Base-by-base conservation (phyloP, 2,888 invertebrate species). In the Acanthococcus lagerstroemiae region DNA sequence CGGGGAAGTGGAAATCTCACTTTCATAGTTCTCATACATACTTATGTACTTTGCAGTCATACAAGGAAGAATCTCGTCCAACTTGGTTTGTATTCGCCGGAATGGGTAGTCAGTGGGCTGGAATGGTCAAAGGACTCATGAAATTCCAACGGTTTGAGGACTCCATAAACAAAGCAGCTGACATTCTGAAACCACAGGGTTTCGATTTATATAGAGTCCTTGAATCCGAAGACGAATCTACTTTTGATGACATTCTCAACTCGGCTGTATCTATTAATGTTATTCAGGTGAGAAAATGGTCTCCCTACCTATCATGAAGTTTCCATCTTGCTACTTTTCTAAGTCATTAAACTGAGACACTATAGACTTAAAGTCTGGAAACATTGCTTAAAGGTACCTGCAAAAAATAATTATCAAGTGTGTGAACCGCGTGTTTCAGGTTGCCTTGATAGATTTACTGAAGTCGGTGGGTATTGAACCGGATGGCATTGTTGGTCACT, bases 21-120 rank as follows among this genome's bases (percentile, higher is more conserved):
- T 5, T 9, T 22, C 45, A 12, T 67, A 52, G n/a, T n/a, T n/a
- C n/a, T n/a, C n/a, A n/a, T 54, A 12, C 63, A 52, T 21, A n/a
- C 0, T 45, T 55, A 48, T 12, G 54, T 17, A 3, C 22, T 21
- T 48, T 19, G 12, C 44, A 50, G 52, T 44, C 9, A 12, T 17
- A 27, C 12, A 61, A 24, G 19, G 60, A 60, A 27, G 61, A 63
- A 21, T 4, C 22, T 26, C 83, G 90, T 15, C 93, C 95, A 1
- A 78, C 96, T 65, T 97, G 95, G 92, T 97, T 84, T 77, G 83
- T 97, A 69, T 97, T 94, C 79, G 88, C 95, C 54, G 99, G 99
- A 68, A 97, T 99, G 97, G 97, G 97, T 15, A 88, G 91, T 48
- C 97, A 97, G 78, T 97, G 96, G 96, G 82, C 89, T 55, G 93